Base-by-base conservation (phyloP, 2,888 invertebrate species). In the Sphaeridia pumilis region DNA sequence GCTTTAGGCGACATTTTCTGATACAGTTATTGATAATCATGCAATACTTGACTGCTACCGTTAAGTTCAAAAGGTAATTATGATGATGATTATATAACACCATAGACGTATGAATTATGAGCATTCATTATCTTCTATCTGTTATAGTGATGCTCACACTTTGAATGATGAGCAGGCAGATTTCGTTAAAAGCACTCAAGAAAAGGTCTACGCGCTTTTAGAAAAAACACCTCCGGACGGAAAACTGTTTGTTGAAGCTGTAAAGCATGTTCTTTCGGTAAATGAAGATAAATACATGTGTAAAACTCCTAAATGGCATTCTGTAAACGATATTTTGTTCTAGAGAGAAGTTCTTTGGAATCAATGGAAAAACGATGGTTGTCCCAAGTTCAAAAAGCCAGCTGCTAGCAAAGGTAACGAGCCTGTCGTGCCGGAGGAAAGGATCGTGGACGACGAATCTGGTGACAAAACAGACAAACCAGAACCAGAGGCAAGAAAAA, bases 291-390 rank as follows among this genome's bases (percentile, higher is more conserved):
- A n/a, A n/a, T n/a, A 24, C 4, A 45, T 42, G 22, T 31, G 17
- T 10, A 5, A 7, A 7, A n/a, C n/a, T n/a, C n/a, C n/a, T n/a
- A n/a, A n/a, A n/a, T n/a, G n/a, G n/a, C n/a, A n/a, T n/a, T n/a
- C n/a, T n/a, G n/a, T n/a, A n/a, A n/a, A n/a, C n/a, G n/a, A n/a
- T 27, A 1, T n/a, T 27, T 27, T 26, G 21, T 58, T 72, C 28
- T 59, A 80, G 66, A 75, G 94, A 38, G 97, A 98, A 69, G 90
- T 93, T 68, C 82, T 87, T 70, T 98, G 98, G 98, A 95, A 92
- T 69, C 79, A 78, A 54, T 98, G 98, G 98, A 98, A 98, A 71
- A 98, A 97, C 74, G 92, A 94, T 67, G 92, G 94, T 0, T 97
- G 95, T 71, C 74, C 75, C 68, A 82, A 83, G 66, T 84, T 87